These are phyloP conservation scores for Zaprionus vittiger DNA, from an alignment of 1,140 invertebrate genomes.

Conservation along the genomic window DNA sequence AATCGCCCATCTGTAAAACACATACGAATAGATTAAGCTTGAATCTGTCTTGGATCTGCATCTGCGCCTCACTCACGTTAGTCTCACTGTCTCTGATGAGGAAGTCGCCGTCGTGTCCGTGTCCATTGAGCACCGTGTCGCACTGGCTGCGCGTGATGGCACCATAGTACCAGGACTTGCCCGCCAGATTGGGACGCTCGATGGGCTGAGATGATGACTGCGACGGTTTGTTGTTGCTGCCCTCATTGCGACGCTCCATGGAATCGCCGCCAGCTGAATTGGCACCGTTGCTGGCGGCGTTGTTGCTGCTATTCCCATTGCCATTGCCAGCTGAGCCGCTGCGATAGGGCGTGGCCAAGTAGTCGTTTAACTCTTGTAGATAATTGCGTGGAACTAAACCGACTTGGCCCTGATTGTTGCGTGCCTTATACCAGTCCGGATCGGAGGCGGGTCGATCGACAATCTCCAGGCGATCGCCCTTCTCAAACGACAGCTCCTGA, in stretches of 20 bases:
- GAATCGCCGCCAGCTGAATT: slow-evolving; percentile 68
- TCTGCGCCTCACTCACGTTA: slow-evolving; percentile 90
- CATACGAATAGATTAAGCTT: background rate
- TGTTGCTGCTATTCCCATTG: slow-evolving; percentile 60
- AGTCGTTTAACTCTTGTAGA: slow-evolving; percentile 95
- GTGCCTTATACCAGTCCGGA: slow-evolving; percentile 99
- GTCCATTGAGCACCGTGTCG: slow-evolving; percentile 96
- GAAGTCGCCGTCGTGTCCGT: slow-evolving; percentile 98
- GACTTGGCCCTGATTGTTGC: slow-evolving; percentile 95
- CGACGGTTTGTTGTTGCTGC: slow-evolving; percentile 71
- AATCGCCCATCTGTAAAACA: slow-evolving; percentile 95
- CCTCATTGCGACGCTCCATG: slow-evolving; percentile 83
- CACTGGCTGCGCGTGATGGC: slow-evolving; percentile 97
- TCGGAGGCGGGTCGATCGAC: slow-evolving; percentile 97
- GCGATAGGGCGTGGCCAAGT: slow-evolving; percentile 92
- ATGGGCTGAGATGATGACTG: slow-evolving; percentile 74
- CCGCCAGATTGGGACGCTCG: slow-evolving; percentile 89
- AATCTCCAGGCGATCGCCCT: slow-evolving; percentile 97
- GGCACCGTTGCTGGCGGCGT: slow-evolving; percentile 84
- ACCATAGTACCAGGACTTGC: slow-evolving; percentile 98
- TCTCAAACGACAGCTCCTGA: slow-evolving; percentile 98
- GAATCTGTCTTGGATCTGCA: background rate
- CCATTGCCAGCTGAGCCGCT: slow-evolving; percentile 84
- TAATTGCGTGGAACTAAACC: slow-evolving; percentile 99
- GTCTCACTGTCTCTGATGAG: slow-evolving; percentile 99